These are phyloP conservation scores for Cephus spinipes DNA, from an alignment of 2,888 invertebrate species.

Conservation along the genomic window DNA sequence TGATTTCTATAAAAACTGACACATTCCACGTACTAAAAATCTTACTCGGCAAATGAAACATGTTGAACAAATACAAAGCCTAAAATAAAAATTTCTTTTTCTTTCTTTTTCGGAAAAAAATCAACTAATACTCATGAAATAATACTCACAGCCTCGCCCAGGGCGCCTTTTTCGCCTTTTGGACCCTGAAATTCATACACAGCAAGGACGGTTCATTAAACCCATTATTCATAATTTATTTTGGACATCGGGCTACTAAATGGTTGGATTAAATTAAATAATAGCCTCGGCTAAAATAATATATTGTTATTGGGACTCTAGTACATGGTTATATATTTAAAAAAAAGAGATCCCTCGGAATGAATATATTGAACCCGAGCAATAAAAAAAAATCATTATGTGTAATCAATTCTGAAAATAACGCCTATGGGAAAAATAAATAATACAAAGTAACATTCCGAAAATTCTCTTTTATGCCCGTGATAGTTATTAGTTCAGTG, in stretches of 20 bases:
- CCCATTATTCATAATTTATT: too few relatives aligned
- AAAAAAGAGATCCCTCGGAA: neutral
- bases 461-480: neutral
- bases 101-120: neutral
- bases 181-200: conserved; percentile 76
- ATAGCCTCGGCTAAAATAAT: neutral
- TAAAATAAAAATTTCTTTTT: neutral
- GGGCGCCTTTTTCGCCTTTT: conserved; percentile 89
- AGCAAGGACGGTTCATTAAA: neutral
- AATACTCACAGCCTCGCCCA: conserved; percentile 84
- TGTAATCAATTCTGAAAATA: neutral
- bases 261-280: neutral
- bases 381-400: neutral
- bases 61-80: neutral
- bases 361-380: neutral
- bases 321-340: neutral
- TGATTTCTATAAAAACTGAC: neutral
- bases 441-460: neutral
- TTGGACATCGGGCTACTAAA: neutral
- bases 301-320: neutral
- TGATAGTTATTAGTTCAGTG: neutral
- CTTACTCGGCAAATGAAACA: neutral
- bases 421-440: neutral
- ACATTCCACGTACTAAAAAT: neutral
- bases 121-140: conserved; percentile 17